Base-by-base conservation (phyloP, 23 tunicate genomes). In the Corella eumyota region DNA sequence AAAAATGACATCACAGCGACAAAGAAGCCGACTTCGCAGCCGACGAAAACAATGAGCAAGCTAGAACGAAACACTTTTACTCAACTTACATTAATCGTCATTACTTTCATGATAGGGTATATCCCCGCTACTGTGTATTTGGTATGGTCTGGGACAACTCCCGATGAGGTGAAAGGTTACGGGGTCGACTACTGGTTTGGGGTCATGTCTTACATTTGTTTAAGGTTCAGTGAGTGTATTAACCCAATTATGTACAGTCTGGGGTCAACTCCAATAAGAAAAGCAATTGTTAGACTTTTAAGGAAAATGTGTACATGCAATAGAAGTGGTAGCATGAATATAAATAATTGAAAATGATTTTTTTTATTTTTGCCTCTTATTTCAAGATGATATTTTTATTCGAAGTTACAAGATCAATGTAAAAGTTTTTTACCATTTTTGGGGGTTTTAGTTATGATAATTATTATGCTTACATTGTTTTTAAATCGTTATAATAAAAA, bases 201-300 rank as follows among this genome's bases (percentile, higher is more conserved):
- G 2, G 69, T 64, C 2, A 23, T 34, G 26, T 73, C 79, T 24
- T 73, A 73, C 36, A 36, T 73, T 2, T 3, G 40, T 19, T 52
- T 73, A 49, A 45, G 79, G 27, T 30, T 73, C 27, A 62, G 71
- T 6, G 79, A 73, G 37, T 73, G 79, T 32, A 31, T 73, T 38
- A 73, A 73, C 28, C 79, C 79, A 21, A 62, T 73, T 3, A 73
- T 73, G 79, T 73, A 73, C 62, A 73, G 63, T 53, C 40, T 73
- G 1, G 79, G 79, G 2, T 73, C 71, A 9, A 62, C 25, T 17
- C 48, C 66, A 47, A 50, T 73, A 24, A 28, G 79, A 30, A 63
- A 22, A 2, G 71, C 62, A 15, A 64, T 70, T 5, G 36, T 30
- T 20, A 29, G 28, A 1, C 66, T 73, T 22, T 51, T 73, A 30